Conservation (phyloP, 2,113 vertebrate species). For the Varanus salvator region DNA sequence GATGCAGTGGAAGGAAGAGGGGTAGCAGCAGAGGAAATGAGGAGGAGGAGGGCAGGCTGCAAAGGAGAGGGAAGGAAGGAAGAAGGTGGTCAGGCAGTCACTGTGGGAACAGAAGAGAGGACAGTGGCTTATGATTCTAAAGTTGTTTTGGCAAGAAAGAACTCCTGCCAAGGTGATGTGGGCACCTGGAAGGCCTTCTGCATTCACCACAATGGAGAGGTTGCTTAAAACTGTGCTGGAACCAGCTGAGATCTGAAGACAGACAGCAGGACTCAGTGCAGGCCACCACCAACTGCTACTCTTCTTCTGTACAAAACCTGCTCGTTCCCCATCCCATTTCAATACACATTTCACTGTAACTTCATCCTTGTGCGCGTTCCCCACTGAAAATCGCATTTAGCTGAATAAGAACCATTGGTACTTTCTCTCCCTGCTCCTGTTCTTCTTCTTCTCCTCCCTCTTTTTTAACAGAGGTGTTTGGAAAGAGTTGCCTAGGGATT, state of each 20-base stretch:
- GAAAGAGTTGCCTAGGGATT: conserved; percentile 36
- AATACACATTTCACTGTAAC: not conserved
- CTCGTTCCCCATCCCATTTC: not conserved
- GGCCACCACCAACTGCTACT: not conserved
- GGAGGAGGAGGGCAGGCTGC: too few relatives aligned
- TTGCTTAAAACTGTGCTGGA: not conserved
- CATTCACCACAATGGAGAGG: not conserved
- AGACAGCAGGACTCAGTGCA: not conserved
- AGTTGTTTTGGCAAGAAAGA: not conserved
- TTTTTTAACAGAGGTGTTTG: conserved; percentile 47
- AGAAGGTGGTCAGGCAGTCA: too few relatives aligned
- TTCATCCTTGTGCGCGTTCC: not conserved
- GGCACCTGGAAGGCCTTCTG: not conserved
- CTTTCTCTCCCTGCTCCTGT: conserved; percentile 25
- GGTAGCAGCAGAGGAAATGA: too few relatives aligned
- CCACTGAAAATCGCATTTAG: conserved; percentile 36
- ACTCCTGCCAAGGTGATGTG: not conserved
- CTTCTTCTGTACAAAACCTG: not conserved
- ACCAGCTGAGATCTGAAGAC: not conserved
- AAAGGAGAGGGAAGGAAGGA: too few relatives aligned
- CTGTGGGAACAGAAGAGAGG: too few relatives aligned
- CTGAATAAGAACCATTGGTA: conserved; percentile 25
- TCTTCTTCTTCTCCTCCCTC: not conserved
- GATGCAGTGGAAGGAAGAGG: too few relatives aligned
- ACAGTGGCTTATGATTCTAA: not conserved